These are phyloP conservation scores for Falco rusticolus DNA, from an alignment of 2,797 vertebrate species.

Conservation along the genomic window DNA sequence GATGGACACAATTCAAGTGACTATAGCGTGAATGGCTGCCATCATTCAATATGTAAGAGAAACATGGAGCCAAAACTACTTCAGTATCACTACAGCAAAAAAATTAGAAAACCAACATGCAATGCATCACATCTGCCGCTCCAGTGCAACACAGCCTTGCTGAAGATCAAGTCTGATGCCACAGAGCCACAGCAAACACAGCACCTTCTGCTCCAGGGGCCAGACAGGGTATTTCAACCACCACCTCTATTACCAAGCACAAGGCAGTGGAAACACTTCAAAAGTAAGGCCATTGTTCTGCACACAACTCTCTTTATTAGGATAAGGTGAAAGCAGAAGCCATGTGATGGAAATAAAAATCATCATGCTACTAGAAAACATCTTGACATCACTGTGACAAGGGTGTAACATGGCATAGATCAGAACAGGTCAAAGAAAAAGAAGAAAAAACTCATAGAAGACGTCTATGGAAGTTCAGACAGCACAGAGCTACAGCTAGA, in stretches of 20 bases:
- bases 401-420: accelerated
- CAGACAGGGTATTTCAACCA: neutral
- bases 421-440: neutral
- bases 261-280: neutral
- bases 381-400: neutral
- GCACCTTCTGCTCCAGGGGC: neutral
- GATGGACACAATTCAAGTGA: neutral
- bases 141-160: neutral
- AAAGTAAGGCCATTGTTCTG: neutral
- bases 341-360: neutral
- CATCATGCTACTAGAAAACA: neutral
- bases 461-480: neutral
- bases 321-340: neutral
- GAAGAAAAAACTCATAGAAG: neutral
- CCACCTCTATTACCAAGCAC: neutral
- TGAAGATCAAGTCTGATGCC: neutral
- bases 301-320: neutral
- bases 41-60: neutral
- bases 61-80: neutral
- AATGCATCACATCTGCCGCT: neutral
- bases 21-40: neutral
- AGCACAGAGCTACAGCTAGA: neutral
- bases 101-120: neutral
- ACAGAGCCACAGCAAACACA: neutral
- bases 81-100: neutral